Conservation (phyloP, 2,888 invertebrate genomes). For the Caenorhabditis drosophilae region DNA sequence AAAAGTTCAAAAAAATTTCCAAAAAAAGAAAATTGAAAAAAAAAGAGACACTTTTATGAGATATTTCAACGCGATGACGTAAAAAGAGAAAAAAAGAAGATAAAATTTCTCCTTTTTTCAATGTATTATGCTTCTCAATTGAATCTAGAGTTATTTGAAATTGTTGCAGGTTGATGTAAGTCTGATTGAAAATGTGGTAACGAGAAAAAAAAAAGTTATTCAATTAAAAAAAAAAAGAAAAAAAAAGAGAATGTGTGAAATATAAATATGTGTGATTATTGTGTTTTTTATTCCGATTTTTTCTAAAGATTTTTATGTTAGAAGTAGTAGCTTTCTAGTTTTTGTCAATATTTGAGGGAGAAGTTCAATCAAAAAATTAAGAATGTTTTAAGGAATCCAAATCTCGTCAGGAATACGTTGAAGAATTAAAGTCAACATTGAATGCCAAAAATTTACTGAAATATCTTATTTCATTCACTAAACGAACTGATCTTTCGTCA, state of each 20-base stretch:
- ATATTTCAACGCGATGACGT: too few species aligned
- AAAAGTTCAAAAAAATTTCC: too few species aligned
- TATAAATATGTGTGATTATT: too few species aligned
- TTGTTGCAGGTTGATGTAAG: slow-evolving; percentile 37
- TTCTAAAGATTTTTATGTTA: not conserved
- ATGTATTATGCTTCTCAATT: too few species aligned
- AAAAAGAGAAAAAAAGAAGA: too few species aligned
- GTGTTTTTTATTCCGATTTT: not conserved
- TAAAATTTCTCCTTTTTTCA: too few species aligned
- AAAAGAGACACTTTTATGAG: too few species aligned
- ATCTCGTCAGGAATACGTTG: slow-evolving; percentile 53
- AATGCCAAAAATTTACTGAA: slow-evolving; percentile 64
- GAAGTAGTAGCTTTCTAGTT: not conserved
- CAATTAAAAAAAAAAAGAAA: too few species aligned
- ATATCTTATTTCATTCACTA: slow-evolving; percentile 64
- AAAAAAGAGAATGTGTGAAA: too few species aligned
- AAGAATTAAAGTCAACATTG: slow-evolving; percentile 62
- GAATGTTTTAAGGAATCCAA: slow-evolving; percentile 42
- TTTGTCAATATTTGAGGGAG: not conserved
- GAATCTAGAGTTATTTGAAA: too few species aligned
- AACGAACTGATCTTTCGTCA: slow-evolving; percentile 63
- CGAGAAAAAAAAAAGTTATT: too few species aligned
- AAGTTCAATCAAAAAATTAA: slow-evolving; percentile 1
- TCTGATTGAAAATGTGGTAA: slow-evolving; percentile 7
- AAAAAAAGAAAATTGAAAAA: too few species aligned